Evolutionary conservation across 2,113 vertebrate species (phyloP), one percentile per base, ranked within the genome.

Genomic region (Sakesphorus luctuosus): DNA sequence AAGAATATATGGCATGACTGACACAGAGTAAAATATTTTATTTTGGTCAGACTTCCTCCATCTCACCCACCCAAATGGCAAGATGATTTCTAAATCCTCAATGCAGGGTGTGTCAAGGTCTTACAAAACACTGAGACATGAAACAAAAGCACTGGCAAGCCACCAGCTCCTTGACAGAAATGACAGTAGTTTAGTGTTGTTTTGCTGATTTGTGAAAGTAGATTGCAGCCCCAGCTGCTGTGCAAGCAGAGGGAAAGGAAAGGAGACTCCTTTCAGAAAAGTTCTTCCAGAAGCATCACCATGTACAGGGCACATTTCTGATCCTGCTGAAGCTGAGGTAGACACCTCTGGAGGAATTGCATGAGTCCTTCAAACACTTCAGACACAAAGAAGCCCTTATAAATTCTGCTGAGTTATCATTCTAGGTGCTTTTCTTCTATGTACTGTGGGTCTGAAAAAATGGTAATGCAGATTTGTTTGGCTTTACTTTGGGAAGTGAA

Each of bases 291-390:
- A 24, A 29, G 49, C n/a, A 69, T 25, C 46, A 31, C 31, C 43
- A 10, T 0, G 5, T 6, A 40, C 9, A 46, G 18, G 25, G 7
- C 10, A 13, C 5, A 2, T 29, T 40, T 25, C 29, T 11, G 28
- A 15, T 19, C 17, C 49, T 26, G 23, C 59, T 61, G n/a, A 52
- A 44, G 29, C 23, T 25, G 58, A 55, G 18, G 24, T 4, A n/a
- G 35, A 36, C 23, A 73, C 23, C 18, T 44, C 68, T 24, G 18
- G 50, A 58, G 33, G 28, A 85, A 55, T 74, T 28, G 50, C 20
- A 21, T 0, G 2, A 36, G 26, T 29, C 47, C 17, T 67, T 76
- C 46, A 59, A 58, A 73, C 40, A 13, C 8, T 49, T 44, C 25
- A 53, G n/a, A 28, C n/a, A 46, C 21, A 33, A 77, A 55, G 19